Base-by-base conservation (phyloP, 1,140 invertebrate species). In the Meloidogyne exigua region DNA sequence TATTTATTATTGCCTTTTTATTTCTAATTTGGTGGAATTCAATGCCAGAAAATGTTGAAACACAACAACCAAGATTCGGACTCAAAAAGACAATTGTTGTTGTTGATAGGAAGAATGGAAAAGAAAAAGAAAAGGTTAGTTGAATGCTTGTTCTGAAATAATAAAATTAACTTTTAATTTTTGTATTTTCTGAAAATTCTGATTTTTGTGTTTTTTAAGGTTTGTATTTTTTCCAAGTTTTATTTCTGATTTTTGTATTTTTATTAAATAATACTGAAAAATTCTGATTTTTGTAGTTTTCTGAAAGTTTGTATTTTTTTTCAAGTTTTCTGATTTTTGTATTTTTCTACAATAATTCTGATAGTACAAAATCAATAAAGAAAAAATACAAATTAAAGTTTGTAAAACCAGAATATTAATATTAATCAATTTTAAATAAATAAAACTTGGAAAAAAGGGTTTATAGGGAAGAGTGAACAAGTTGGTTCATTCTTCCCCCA, bases 11-110 rank as follows among this genome's bases (percentile, higher is more conserved):
- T 5, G 21, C 80, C 18, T 57, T 82, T 18, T 69, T 82, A 25
- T 68, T 84, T 26, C 57, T 82, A 18, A 75, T 82, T 66, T 63
- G 72, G 67, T 82, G 81, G 81, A 82, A 81, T 42, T 36, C 68
- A 62, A 49, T 67, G 7, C 23, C 81, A 23, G 26, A 71, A 25
- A 28, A 11, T 21, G 39, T 25, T 25, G 18, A 71, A 28, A 39
- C 18, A 26, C 68, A 25, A 26, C 11, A 7, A 69, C 28, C 39
- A 26, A 25, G 13, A 21, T 7, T 23, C 25, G 26, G 25, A 36
- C 36, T 23, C 1, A 69, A 25, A 21, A 69, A 69, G 23, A 57
- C 13, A 5, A 42, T 11, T 23, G 70, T 62, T 26, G 42, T 44
- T 26, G n/a, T 9, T 3, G 32, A 65, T 23, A 23, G 4, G 11